phyloP scores from a whole-genome alignment of 2,113 vertebrate species.

The Oxyruncus cristatus region DNA sequence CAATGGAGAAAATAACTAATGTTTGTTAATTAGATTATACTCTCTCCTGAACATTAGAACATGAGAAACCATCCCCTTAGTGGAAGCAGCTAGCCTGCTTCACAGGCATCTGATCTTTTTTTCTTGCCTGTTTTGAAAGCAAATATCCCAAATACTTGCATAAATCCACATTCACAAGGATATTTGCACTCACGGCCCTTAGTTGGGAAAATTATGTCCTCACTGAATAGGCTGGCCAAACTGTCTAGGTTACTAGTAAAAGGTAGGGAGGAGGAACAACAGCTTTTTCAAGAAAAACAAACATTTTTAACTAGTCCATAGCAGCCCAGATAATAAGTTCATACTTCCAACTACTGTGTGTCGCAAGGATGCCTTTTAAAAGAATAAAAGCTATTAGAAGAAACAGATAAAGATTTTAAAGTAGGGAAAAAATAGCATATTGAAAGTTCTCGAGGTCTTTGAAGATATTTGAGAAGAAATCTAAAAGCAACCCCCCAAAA shows the following conservation, averaged over 20 bases:
- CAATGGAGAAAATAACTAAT: not conserved
- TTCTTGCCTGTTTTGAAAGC: not conserved
- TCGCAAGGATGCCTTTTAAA: not conserved
- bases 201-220: not conserved
- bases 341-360: not conserved
- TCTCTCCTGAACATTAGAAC: not conserved
- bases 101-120: not conserved
- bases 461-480: not conserved
- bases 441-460: not conserved
- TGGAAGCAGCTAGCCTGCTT: not conserved
- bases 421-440: accelerated
- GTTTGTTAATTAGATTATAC: not conserved
- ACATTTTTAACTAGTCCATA: not conserved
- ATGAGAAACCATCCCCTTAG: not conserved
- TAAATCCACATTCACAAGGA: not conserved
- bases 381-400: not conserved
- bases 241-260: not conserved
- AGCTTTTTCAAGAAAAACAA: not conserved
- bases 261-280: not conserved
- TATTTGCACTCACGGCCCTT: not conserved
- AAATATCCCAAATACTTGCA: not conserved
- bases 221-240: not conserved
- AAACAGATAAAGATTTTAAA: not conserved
- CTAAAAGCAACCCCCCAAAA: not conserved
- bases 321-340: not conserved